Evolutionary conservation across 2,113 vertebrate species (phyloP).

Genomic region (Danionella cerebrum): DNA sequence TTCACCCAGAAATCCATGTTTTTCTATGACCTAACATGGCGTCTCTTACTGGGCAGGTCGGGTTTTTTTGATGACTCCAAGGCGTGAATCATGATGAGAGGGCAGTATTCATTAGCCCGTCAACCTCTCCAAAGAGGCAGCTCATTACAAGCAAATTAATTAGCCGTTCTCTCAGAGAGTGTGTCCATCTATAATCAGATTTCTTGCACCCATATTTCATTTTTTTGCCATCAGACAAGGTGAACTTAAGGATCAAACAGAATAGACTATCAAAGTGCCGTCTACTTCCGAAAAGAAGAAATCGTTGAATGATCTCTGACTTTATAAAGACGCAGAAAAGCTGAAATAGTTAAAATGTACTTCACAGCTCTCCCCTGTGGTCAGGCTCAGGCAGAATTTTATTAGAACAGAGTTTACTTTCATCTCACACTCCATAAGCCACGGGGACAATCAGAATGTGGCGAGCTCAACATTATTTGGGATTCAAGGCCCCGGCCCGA

Average conservation of each 20-base stretch:
- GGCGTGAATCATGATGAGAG: not conserved
- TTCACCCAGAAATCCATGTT: not conserved
- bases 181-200: constrained; percentile 38
- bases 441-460: not conserved
- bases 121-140: constrained; percentile 24
- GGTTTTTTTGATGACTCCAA: constrained; percentile 4
- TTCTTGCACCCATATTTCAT: constrained; percentile 32
- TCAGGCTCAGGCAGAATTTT: not conserved
- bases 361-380: not conserved
- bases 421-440: not conserved
- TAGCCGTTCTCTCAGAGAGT: constrained; percentile 16
- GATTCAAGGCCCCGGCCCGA: not conserved
- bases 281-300: not conserved
- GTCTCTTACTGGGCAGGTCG: not conserved
- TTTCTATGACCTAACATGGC: not conserved
- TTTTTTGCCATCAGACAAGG: constrained; percentile 33
- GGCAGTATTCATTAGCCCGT: constrained; percentile 34
- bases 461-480: not conserved
- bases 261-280: constrained; percentile 16
- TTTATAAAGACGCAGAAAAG: not conserved
- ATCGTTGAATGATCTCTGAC: not conserved
- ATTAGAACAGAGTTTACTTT: not conserved
- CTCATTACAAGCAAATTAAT: constrained; percentile 38
- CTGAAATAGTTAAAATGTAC: not conserved
- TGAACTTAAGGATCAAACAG: constrained; percentile 32